phyloP scores from a whole-genome alignment of 2,113 vertebrate genomes.

The Eublepharis macularius region DNA sequence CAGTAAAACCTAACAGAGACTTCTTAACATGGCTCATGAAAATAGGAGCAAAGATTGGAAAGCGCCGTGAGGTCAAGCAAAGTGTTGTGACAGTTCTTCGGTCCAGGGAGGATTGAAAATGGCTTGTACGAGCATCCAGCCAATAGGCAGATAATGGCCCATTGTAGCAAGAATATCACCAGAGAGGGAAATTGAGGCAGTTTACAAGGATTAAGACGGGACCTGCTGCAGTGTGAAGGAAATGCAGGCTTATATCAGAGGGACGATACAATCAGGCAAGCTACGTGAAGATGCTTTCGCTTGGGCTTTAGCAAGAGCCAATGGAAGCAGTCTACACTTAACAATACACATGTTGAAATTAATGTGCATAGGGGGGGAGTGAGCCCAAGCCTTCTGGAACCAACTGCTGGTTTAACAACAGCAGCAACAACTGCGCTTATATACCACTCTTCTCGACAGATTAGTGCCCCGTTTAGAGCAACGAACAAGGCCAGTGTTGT shows the following conservation, averaged over 20 bases:
- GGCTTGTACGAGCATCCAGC: slow-evolving; percentile 43
- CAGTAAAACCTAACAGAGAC: slow-evolving; percentile 49
- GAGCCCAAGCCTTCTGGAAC: too few relatives aligned
- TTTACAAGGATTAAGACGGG: background rate
- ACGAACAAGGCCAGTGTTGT: too few relatives aligned
- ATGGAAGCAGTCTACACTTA: too few relatives aligned
- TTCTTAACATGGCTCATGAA: slow-evolving; percentile 24
- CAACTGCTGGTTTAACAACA: too few relatives aligned
- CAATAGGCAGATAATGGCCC: slow-evolving; percentile 52
- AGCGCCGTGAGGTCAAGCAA: slow-evolving; percentile 41
- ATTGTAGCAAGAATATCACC: background rate
- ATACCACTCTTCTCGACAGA: too few relatives aligned
- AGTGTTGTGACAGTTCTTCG: slow-evolving; percentile 21
- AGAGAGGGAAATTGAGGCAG: background rate
- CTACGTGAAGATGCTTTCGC: too few relatives aligned
- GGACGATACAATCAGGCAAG: too few relatives aligned
- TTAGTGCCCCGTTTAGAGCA: too few relatives aligned
- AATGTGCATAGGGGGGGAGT: too few relatives aligned
- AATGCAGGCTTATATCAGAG: background rate
- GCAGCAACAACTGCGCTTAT: too few relatives aligned
- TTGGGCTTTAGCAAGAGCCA: too few relatives aligned
- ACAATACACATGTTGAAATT: too few relatives aligned
- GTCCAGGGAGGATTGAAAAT: slow-evolving; percentile 49
- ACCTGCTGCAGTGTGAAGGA: background rate
- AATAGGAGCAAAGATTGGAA: slow-evolving; percentile 22